These are phyloP conservation scores for Cryptus armator DNA, from an alignment of 2,888 invertebrate genomes.

Conservation along the genomic window DNA sequence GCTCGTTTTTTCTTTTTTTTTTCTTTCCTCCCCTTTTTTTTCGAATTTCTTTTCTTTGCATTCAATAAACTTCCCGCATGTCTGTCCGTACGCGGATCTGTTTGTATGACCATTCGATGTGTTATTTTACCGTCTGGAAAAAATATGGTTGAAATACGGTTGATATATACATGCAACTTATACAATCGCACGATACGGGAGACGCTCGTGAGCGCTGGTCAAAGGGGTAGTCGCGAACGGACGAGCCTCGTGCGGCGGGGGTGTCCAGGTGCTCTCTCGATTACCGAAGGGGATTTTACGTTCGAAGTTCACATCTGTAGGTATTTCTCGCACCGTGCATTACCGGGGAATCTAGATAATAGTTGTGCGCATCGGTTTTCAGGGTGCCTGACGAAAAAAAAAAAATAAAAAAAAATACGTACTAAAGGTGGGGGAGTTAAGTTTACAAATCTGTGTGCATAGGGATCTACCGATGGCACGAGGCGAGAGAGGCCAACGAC, in stretches of 20 bases:
- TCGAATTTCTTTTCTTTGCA: constrained; percentile 25
- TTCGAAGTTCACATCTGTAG: constrained; percentile 49
- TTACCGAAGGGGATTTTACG: constrained; percentile 35
- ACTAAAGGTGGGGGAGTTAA: constrained; percentile 37
- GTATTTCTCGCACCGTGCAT: constrained; percentile 14
- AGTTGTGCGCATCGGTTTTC: constrained; percentile 8
- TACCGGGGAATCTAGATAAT: not conserved
- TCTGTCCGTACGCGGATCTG: constrained; percentile 55
- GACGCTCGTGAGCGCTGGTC: constrained; percentile 71
- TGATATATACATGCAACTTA: not conserved
- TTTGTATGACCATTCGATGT: constrained; percentile 22
- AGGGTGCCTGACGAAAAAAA: constrained; percentile 54
- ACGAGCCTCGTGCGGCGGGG: constrained; percentile 72
- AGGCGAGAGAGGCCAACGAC: constrained; percentile 59
- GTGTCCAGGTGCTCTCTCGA: constrained; percentile 76
- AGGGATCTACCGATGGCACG: constrained; percentile 66
- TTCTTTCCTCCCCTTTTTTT: constrained; percentile 31
- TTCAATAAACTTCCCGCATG: constrained; percentile 57
- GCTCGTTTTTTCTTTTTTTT: constrained; percentile 40
- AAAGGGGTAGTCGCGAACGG: constrained; percentile 72
- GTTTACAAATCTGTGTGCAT: constrained; percentile 68
- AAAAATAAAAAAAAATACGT: not conserved
- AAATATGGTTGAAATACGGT: not conserved
- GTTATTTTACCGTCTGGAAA: constrained; percentile 37
- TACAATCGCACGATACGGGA: constrained; percentile 56